A percentile compares a stretch with the other conserved stretches of the same genome.
Conservation (phyloP, 2,888 invertebrate genomes). For the Steinernema hermaphroditum region DNA sequence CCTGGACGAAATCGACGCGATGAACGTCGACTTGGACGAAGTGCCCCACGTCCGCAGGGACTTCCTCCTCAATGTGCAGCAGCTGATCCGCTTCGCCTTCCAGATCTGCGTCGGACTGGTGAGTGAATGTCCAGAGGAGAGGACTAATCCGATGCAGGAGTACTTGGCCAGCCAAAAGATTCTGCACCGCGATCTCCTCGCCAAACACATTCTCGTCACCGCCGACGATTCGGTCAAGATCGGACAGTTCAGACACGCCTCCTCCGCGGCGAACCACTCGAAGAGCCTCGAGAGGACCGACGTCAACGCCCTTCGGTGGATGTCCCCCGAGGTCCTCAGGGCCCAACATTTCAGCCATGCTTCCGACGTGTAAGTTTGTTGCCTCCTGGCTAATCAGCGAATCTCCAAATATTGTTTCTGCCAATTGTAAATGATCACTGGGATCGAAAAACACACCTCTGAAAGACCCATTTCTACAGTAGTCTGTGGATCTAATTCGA, state of each 20-base stretch:
- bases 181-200: conserved; percentile 1
- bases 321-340: conserved; percentile 10
- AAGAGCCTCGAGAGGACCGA: conserved; percentile 16
- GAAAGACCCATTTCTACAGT: too few relatives aligned
- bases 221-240: conserved; percentile 14
- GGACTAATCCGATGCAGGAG: too few relatives aligned
- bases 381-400: too few relatives aligned
- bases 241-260: conserved; percentile 4
- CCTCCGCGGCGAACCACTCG: neutral
- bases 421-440: too few relatives aligned
- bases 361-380: neutral
- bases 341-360: neutral
- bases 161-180: conserved; percentile 8
- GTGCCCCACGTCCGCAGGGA: neutral
- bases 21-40: conserved; percentile 16
- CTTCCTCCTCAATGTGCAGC: neutral
- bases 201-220: conserved; percentile 16
- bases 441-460: too few relatives aligned
- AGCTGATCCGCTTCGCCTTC: conserved; percentile 2
- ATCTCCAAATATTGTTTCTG: too few relatives aligned
- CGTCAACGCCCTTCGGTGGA: conserved; percentile 13
- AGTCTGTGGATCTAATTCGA: too few relatives aligned
- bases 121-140: too few relatives aligned
- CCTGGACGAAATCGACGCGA: neutral
- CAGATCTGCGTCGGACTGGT: conserved; percentile 6